Conservation (phyloP, 2,797 vertebrate genomes). For the Miichthys miiuy region DNA sequence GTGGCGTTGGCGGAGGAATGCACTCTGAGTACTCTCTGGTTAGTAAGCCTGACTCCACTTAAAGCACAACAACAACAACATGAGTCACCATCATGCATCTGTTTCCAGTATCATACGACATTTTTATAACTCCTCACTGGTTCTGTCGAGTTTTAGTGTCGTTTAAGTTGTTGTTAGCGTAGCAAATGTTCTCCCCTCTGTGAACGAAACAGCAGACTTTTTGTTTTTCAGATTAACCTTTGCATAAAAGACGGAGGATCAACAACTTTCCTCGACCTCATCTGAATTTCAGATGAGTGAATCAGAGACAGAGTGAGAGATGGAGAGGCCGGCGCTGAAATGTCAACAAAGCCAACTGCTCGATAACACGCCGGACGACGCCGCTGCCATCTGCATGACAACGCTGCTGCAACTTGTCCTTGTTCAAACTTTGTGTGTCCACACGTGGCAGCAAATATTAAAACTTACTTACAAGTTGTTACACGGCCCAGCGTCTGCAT, state of each 20-base stretch:
- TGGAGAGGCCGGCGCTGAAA: constrained; percentile 61
- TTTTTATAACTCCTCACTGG: constrained; percentile 6
- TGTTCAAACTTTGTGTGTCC: constrained; percentile 22
- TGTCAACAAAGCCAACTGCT: constrained; percentile 80
- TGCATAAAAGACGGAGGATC: constrained; percentile 29
- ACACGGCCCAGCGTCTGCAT: too few relatives aligned
- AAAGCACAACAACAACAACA: constrained; percentile 18
- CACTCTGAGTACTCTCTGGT: constrained; percentile 8
- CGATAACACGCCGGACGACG: constrained; percentile 40
- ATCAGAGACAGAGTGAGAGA: constrained; percentile 68
- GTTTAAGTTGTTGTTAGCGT: neutral
- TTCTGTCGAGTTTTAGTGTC: neutral
- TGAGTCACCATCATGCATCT: constrained; percentile 53
- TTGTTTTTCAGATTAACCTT: constrained; percentile 38
- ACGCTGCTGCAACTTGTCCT: constrained; percentile 40
- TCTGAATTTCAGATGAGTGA: constrained; percentile 75
- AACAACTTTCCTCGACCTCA: constrained; percentile 48
- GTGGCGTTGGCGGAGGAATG: neutral
- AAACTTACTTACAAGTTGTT: too few relatives aligned
- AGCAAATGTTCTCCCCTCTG: constrained; percentile 18
- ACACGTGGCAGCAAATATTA: neutral
- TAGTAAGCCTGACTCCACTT: constrained; percentile 13
- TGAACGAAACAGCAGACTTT: constrained; percentile 14
- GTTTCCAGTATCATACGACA: constrained; percentile 17
- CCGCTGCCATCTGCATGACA: constrained; percentile 54